Percentiles rank a stretch among this genome's conserved stretches.
These are phyloP conservation scores for Cataglyphis hispanica DNA, from an alignment of 1,140 invertebrate species.

Conservation along the genomic window DNA sequence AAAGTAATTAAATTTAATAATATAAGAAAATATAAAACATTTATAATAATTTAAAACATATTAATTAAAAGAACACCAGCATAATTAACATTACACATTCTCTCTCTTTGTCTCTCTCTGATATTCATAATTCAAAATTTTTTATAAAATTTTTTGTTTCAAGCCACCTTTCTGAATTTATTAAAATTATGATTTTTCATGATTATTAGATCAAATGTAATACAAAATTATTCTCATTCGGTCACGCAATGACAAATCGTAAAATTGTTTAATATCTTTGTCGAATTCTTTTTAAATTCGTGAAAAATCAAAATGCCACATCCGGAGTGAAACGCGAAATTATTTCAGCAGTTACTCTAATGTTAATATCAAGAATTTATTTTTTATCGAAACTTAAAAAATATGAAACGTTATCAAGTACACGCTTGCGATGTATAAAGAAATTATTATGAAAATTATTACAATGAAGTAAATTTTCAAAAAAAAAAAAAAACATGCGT, in stretches of 20 bases:
- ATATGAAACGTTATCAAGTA: too few relatives aligned
- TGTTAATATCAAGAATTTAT: background rate
- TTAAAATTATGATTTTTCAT: background rate
- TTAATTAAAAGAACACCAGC: background rate
- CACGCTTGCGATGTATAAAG: too few relatives aligned
- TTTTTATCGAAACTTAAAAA: background rate
- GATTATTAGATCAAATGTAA: background rate
- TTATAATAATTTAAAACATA: background rate
- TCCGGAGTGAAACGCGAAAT: too few relatives aligned
- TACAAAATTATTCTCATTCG: constrained; percentile 41
- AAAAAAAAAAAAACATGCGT: too few relatives aligned
- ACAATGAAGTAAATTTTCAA: too few relatives aligned
- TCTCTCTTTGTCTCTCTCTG: too few relatives aligned
- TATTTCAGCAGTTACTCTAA: background rate
- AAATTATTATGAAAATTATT: too few relatives aligned
- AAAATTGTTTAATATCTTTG: constrained; percentile 64
- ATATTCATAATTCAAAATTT: constrained; percentile 25
- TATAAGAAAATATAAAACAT: background rate
- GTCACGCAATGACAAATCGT: constrained; percentile 62
- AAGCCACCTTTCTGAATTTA: background rate
- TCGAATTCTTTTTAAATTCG: background rate
- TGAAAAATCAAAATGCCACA: background rate
- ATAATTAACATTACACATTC: background rate
- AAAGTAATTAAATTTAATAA: background rate
- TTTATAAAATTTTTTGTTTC: background rate